Base-by-base conservation (phyloP, 23 tunicate species). In the Diplosoma virens region DNA sequence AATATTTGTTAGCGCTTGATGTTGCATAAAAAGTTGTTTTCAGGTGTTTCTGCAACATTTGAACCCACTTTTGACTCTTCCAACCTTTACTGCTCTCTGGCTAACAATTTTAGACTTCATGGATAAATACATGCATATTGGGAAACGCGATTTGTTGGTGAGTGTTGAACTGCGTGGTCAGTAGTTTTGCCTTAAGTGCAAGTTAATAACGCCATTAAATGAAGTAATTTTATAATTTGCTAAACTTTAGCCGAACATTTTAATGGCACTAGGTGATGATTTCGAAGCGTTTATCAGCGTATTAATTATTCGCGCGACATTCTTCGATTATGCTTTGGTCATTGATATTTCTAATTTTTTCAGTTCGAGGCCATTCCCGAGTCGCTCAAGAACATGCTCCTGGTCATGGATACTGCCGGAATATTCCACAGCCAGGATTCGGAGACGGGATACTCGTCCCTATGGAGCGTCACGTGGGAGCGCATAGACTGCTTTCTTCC, bases 81-180 rank as follows among this genome's bases (percentile, higher is more conserved):
- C 99, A 24, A 95, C 99, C 7, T 95, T 95, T 67, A 95, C 96
- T 24, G 99, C 99, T 2, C 81, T 91, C 14, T 95, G 99, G 99
- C 84, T 95, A 22, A 95, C 99, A 22, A 95, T 95, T 21, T 84
- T 95, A 4, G 99, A 95, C 77, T 95, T 95, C 79, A 95, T 95
- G 99, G 99, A 95, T 61, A 95, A 95, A 65, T 95, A 95, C 79
- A 95, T 95, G 99, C 99, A 92, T 53, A 88, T 95, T 47, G 99
- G 99, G 30, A 95, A 95, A 28, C 73, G 96, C 17, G 99, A 95
- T 65, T 35, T 89, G 29, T 71, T 95, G 88, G 99, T 94, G 79
- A 47, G 86, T n/a, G n/a, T n/a, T n/a, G n/a, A n/a, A n/a, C n/a
- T n/a, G n/a, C n/a, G n/a, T n/a, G n/a, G n/a, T n/a, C n/a, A n/a